Evolutionary conservation across 2,888 invertebrate genomes (phyloP).

Genomic region (Hetaerina titia): DNA sequence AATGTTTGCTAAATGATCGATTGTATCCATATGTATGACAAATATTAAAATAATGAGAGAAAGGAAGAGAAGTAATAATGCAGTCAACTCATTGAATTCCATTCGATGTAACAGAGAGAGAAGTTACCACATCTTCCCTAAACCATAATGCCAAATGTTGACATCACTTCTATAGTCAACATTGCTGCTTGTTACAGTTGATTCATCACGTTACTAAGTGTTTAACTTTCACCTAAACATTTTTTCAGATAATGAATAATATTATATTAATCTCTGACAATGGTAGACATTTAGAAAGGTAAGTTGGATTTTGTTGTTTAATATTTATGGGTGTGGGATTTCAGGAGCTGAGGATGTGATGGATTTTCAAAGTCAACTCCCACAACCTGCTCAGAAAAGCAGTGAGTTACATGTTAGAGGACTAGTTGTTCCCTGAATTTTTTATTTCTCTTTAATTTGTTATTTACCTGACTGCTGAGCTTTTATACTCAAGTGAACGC

Average conservation of each 20-base stretch:
- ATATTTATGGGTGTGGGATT: constrained; percentile 27
- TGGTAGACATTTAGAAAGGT: background rate
- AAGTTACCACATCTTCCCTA: too few relatives aligned
- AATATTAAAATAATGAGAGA: too few relatives aligned
- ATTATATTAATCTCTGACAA: background rate
- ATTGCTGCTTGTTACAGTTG: background rate
- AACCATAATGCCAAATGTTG: too few relatives aligned
- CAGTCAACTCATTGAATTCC: too few relatives aligned
- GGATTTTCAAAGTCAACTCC: constrained; percentile 30
- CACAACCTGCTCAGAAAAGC: constrained; percentile 21
- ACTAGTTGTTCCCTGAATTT: background rate
- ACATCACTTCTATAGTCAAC: background rate
- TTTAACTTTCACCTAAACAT: too few relatives aligned
- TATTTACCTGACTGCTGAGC: background rate
- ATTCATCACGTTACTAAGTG: too few relatives aligned
- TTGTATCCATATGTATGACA: too few relatives aligned
- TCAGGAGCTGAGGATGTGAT: constrained; percentile 45
- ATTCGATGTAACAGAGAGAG: too few relatives aligned
- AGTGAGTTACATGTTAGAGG: background rate
- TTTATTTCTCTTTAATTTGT: background rate
- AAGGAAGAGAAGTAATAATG: too few relatives aligned
- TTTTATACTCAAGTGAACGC: too few relatives aligned
- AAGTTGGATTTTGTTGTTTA: background rate
- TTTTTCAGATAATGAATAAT: background rate
- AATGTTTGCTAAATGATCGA: too few relatives aligned